Evolutionary conservation across 2,113 vertebrate species (phyloP).

Genomic region (Piaya cayana): DNA sequence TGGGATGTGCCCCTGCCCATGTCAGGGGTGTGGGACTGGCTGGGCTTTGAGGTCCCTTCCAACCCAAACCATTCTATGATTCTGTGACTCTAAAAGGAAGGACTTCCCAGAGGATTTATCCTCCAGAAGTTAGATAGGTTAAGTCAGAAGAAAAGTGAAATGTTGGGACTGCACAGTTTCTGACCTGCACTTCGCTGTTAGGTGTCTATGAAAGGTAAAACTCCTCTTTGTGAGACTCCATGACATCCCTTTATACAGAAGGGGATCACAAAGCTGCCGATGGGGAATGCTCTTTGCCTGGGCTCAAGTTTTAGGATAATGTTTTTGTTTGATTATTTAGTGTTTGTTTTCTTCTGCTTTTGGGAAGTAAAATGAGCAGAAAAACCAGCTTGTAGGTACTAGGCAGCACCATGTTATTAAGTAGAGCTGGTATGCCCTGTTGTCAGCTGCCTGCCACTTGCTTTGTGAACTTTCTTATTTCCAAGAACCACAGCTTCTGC

Average conservation of each 20-base stretch:
- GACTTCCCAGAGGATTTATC: too few relatives aligned
- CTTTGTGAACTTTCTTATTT: not conserved
- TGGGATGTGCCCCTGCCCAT: too few relatives aligned
- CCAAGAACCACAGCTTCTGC: not conserved
- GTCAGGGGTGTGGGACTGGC: too few relatives aligned
- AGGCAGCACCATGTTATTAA: fast-evolving
- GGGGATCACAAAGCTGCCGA: not conserved
- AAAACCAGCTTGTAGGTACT: not conserved
- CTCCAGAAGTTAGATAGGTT: too few relatives aligned
- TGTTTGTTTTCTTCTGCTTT: not conserved
- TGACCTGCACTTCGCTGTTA: not conserved
- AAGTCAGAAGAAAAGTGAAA: not conserved
- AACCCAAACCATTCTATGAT: too few relatives aligned
- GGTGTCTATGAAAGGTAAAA: not conserved
- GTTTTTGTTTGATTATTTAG: not conserved
- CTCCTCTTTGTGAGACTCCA: not conserved
- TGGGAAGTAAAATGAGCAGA: not conserved
- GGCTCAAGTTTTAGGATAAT: not conserved
- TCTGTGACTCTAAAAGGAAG: too few relatives aligned
- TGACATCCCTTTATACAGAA: not conserved
- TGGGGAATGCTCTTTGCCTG: not conserved
- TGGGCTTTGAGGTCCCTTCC: too few relatives aligned
- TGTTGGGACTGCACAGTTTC: not conserved
- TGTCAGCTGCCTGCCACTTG: not conserved
- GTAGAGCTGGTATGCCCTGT: not conserved